Conservation (phyloP, 2,888 invertebrate genomes). For the Habroteleia sp. region DNA sequence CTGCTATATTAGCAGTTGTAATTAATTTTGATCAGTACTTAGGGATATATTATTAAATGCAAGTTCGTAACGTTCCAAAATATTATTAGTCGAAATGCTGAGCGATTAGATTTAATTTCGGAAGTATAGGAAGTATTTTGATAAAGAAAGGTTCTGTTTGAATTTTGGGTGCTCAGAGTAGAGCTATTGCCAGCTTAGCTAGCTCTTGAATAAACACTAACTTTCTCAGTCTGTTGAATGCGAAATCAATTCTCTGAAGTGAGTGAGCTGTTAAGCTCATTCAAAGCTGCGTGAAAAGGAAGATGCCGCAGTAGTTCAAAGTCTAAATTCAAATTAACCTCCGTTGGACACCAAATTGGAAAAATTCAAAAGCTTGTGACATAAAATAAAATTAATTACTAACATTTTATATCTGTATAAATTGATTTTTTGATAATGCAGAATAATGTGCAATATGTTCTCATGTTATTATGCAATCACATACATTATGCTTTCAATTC, state of each 20-base stretch:
- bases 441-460: no score
- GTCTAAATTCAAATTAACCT: conserved; percentile 40
- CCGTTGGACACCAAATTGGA: conserved; percentile 15
- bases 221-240: conserved; percentile 67
- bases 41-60: no score
- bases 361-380: conserved; percentile 38
- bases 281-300: conserved; percentile 48
- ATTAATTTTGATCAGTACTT: no score
- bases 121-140: conserved; percentile 68
- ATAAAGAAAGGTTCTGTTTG: conserved; percentile 75
- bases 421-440: no score
- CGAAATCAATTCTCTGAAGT: conserved; percentile 70
- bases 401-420: no score
- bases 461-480: no score
- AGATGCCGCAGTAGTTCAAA: conserved; percentile 29
- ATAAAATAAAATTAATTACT: conserved; percentile 31
- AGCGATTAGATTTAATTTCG: conserved; percentile 74
- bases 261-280: conserved; percentile 70
- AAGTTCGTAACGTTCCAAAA: no score
- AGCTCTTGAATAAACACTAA: conserved; percentile 75
- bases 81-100: no score
- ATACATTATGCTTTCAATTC: no score
- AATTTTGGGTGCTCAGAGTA: conserved; percentile 68
- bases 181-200: conserved; percentile 61
- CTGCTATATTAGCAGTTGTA: no score